These are phyloP conservation scores for Sicus ferrugineus DNA, from an alignment of 2,888 invertebrate species.

Conservation along the genomic window DNA sequence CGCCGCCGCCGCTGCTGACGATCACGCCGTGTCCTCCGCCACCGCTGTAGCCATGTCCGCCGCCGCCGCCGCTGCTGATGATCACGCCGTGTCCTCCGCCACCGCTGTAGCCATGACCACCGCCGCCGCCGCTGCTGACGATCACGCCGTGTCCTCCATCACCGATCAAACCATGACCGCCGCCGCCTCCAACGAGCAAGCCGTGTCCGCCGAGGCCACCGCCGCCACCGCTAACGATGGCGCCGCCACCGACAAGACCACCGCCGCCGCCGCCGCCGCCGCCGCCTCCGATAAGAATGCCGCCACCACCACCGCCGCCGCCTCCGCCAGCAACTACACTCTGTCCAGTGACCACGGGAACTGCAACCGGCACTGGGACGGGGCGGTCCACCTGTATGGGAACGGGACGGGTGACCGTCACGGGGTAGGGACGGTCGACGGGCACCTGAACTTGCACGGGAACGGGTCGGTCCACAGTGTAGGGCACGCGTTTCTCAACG, in stretches of 20 bases:
- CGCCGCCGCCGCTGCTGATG: slow-evolving; percentile 32
- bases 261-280: slow-evolving; percentile 29
- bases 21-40: slow-evolving; percentile 42
- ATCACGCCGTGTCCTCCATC: slow-evolving; percentile 31
- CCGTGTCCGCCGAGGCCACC: slow-evolving; percentile 43
- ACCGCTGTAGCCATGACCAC: too few species aligned
- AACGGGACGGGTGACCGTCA: slow-evolving; percentile 68
- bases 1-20: slow-evolving; percentile 49
- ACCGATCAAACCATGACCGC: slow-evolving; percentile 31
- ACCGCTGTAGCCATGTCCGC: slow-evolving; percentile 36
- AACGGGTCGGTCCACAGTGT: slow-evolving; percentile 70
- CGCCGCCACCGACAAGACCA: slow-evolving; percentile 24
- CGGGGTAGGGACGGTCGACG: slow-evolving; percentile 74
- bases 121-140: slow-evolving; percentile 49
- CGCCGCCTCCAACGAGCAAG: slow-evolving; percentile 43
- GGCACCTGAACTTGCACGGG: slow-evolving; percentile 73
- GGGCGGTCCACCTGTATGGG: slow-evolving; percentile 48
- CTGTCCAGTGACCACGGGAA: slow-evolving; percentile 54
- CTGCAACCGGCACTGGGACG: slow-evolving; percentile 68
- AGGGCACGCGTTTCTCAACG: slow-evolving; percentile 73
- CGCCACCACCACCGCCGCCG: slow-evolving; percentile 44
- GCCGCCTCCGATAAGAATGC: slow-evolving; percentile 35
- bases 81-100: slow-evolving; percentile 33
- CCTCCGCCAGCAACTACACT: slow-evolving; percentile 51
- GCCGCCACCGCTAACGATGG: slow-evolving; percentile 36